Base-by-base conservation (phyloP, 2,797 vertebrate genomes). In the Phoebastria nigripes region DNA sequence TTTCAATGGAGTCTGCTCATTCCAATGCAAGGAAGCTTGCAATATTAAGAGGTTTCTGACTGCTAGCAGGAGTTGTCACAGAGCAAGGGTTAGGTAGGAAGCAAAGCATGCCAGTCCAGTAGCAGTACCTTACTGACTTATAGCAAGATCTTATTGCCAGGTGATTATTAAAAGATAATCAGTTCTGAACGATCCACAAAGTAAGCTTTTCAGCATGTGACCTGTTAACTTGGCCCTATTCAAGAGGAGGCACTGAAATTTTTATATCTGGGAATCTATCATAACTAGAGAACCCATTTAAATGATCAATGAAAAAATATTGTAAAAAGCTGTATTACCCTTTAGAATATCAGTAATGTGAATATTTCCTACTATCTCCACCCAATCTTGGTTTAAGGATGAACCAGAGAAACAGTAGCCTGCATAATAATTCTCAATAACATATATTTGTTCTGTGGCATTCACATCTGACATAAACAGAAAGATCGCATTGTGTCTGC, bases 51-150 rank as follows among this genome's bases (percentile, higher is more conserved):
- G 37, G 72, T 73, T 82, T 78, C 62, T 71, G 55, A 33, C 61
- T 52, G 54, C 70, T 28, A 82, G 88, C 76, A 81, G 79, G 65
- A 85, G 33, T 29, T 47, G 49, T 33, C 70, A 78, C 80, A 59
- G 87, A 89, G 71, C 54, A 46, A 24, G 52, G 58, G 26, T 59
- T 72, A 74, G 66, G 66, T 47, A 83, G 66, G 77, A 93, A 96
- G 89, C 91, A 91, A 29, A 58, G 80, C 90, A 94, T 95, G 85
- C 95, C 85, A 65, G 49, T 83, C 41, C 56, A 79, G 55, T 4
- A 94, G 88, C 90, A 87, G 67, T 55, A 67, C 66, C 61, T 92
- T 19, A 87, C n/a, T 90, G 76, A 39, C 62, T 89, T 62, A 54
- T 3, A 93, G 78, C 44, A 89, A 77, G 58, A 58, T 69, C 41